A percentile compares a stretch with the other conserved stretches of the same genome.
Evolutionary conservation across 2,113 vertebrate genomes (phyloP).

Genomic region (Nothocercus nigrocapillus): DNA sequence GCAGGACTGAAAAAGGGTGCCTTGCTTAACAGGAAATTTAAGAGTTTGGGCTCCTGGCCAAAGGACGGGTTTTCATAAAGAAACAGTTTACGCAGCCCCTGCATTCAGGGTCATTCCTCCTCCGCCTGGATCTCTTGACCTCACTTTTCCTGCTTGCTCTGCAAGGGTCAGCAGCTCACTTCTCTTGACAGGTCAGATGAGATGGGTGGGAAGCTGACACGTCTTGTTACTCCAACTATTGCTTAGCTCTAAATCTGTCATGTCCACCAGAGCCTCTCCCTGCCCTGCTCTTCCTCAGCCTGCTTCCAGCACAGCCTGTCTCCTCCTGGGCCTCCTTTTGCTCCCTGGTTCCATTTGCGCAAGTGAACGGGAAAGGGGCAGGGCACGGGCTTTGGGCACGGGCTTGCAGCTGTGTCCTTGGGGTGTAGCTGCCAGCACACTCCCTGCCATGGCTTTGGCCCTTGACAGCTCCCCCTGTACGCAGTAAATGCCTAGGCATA

Average conservation of each 20-base stretch:
- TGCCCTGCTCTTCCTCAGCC: background rate
- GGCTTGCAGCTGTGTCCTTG: background rate
- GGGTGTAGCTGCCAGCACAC: background rate
- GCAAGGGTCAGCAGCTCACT: background rate
- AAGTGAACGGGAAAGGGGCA: background rate
- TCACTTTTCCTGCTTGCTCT: background rate
- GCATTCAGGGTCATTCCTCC: accelerated
- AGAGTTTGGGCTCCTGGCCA: background rate
- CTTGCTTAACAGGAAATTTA: constrained; percentile 2
- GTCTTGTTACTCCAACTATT: background rate
- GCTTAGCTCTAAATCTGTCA: accelerated
- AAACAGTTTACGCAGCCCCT: background rate
- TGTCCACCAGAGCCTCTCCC: background rate
- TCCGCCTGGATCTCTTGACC: background rate
- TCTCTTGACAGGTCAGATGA: background rate
- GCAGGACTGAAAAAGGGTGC: background rate
- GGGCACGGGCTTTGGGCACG: background rate
- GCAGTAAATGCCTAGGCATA: background rate
- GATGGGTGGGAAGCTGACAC: background rate
- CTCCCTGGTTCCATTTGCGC: background rate
- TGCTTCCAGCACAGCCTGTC: accelerated
- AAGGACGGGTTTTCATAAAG: background rate
- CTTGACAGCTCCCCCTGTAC: background rate
- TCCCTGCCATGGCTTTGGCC: background rate
- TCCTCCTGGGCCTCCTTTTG: background rate